Evolutionary conservation across 2,113 vertebrate genomes (phyloP), one percentile per base, ranked within the genome.

Genomic region (Hemiprocne comata): DNA sequence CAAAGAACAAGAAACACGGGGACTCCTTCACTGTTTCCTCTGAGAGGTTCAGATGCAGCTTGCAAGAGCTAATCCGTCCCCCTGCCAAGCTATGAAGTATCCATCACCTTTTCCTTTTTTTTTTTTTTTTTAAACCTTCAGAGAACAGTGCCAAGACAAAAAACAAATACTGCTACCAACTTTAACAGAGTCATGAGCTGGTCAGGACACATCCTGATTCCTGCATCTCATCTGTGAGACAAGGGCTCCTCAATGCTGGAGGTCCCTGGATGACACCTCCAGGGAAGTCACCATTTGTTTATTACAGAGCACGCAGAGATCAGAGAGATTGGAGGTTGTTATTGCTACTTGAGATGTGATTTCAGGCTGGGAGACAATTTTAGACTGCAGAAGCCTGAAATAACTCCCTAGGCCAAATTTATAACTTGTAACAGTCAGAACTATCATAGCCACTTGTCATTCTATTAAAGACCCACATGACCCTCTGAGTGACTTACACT

Each of bases 181-280:
- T 64, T 70, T 17, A 31, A 26, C 17, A 44, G 58, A 17, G 36
- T 13, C 17, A 44, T 3, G 24, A 73, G 65, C 20, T 48, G 42
- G 16, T 9, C 0, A 8, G 62, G 71, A 50, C 90, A 38, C 51
- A 33, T 23, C 60, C 57, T 7, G 0, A 8, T 31, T 42, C 54
- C 67, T 36, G 42, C 58, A 60, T 23, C 51, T 17, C 28, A n/a
- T 28, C 73, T 6, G 0, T 3, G 26, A 81, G 46, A 83, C 33
- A 4, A 61, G 66, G 1, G 1, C 20, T 75, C 3, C 44, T 23
- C 0, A 2, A 23, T 0, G 4, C 24, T 57, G 55, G 53, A 0
- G 0, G 38, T 65, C 58, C 81, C 17, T 9, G 46, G 46, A 44
- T 67, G 86, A 54, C 81, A 74, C 62, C 66, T 57, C 73, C 2